Evolutionary conservation across 2,888 invertebrate genomes (phyloP).

Genomic region (Apotomis betuletana): DNA sequence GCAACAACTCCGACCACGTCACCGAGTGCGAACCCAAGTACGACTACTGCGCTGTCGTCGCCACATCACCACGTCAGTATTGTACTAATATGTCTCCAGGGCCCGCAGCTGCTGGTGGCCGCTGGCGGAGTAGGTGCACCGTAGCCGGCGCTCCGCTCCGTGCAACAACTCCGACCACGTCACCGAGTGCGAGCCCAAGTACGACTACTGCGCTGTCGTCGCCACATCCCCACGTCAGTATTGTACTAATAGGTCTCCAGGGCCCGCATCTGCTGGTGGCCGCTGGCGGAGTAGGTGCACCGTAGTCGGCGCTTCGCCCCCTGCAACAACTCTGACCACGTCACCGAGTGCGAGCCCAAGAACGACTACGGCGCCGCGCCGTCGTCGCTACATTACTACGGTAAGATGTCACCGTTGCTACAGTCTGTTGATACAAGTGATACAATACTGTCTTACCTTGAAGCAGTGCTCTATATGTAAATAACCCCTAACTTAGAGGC

Average conservation of each 20-base stretch:
- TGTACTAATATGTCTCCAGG: not conserved
- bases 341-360: no score
- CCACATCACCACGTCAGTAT: conserved; percentile 69
- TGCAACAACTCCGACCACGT: conserved; percentile 56
- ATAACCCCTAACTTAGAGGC: no score
- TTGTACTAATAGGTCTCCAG: not conserved
- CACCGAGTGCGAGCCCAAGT: conserved; percentile 67
- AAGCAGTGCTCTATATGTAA: no score
- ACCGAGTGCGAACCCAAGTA: conserved; percentile 68
- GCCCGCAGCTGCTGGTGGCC: conserved; percentile 75
- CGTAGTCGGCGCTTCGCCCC: no score
- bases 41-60: conserved; percentile 71
- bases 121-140: conserved; percentile 75
- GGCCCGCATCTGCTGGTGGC: not conserved
- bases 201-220: conserved; percentile 70
- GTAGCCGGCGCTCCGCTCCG: conserved; percentile 67
- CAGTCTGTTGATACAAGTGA: no score
- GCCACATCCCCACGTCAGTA: conserved; percentile 71
- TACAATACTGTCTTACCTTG: no score
- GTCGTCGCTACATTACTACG: no score
- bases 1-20: conserved; percentile 53
- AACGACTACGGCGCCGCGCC: conserved; percentile 41
- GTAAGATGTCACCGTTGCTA: no score
- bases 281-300: no score
- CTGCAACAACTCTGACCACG: no score